phyloP scores from a whole-genome alignment of 2,888 invertebrate species.

The Sipha maydis region DNA sequence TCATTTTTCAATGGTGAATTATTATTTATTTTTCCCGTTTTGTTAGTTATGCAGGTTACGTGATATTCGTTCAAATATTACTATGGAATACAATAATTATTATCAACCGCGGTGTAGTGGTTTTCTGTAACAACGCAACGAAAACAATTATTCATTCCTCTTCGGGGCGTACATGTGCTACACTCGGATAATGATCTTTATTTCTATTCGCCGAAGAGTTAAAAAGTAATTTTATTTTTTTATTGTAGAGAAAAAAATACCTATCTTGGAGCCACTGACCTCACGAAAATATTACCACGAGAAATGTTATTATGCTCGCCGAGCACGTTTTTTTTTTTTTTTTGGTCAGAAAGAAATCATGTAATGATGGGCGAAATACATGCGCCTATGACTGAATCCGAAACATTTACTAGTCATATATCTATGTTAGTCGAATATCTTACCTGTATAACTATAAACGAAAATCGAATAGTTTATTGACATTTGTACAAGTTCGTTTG shows the following conservation, averaged over 20 bases:
- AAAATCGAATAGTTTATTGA: not conserved
- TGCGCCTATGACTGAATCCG: not conserved
- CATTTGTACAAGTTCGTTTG: not conserved
- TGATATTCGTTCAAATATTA: not conserved
- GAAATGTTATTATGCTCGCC: not conserved
- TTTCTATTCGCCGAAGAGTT: conserved; percentile 35
- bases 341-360: conserved; percentile 21
- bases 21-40: not conserved
- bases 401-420: not conserved
- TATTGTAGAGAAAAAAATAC: conserved; percentile 44
- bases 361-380: conserved; percentile 22
- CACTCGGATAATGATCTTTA: conserved; percentile 55
- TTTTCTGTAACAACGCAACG: conserved; percentile 39
- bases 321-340: conserved; percentile 49
- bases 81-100: conserved; percentile 6
- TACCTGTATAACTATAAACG: not conserved
- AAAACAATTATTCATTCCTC: conserved; percentile 59
- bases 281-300: conserved; percentile 55
- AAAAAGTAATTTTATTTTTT: conserved; percentile 57
- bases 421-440: not conserved
- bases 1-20: not conserved
- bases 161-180: conserved; percentile 43
- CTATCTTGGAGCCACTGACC: conserved; percentile 59
- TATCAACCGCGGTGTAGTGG: conserved; percentile 42
- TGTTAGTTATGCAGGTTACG: not conserved